Evolutionary conservation across 2,113 vertebrate genomes (phyloP).

Genomic region (Psephotus haematonotus): DNA sequence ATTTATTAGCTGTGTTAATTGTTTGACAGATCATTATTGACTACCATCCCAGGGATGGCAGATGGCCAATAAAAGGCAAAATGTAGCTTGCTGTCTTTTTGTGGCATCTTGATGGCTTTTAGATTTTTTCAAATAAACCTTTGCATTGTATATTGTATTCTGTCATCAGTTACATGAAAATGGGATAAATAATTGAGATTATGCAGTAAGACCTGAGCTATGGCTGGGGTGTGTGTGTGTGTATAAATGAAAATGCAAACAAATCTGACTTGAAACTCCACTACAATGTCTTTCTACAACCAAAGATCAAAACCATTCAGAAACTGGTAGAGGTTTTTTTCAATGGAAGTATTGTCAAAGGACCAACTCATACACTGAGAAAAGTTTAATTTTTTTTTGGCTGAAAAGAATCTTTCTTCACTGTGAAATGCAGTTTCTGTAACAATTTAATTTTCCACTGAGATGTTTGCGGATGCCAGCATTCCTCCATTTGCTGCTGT

Average conservation of each 20-base stretch:
- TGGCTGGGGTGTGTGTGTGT: background rate
- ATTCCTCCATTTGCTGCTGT: background rate
- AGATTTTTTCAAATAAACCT: background rate
- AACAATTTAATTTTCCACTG: background rate
- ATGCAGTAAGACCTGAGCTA: background rate
- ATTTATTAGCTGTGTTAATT: slow-evolving; percentile 76
- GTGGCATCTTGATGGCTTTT: slow-evolving; percentile 20
- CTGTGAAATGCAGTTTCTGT: background rate
- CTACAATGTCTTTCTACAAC: background rate
- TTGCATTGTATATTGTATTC: background rate
- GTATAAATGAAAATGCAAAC: background rate
- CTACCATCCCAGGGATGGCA: slow-evolving; percentile 58
- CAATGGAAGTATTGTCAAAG: background rate
- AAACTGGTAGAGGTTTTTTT: background rate
- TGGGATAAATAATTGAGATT: background rate
- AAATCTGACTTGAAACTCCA: background rate
- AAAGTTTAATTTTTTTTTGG: background rate
- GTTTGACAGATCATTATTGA: slow-evolving; percentile 73
- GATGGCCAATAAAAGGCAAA: slow-evolving; percentile 66
- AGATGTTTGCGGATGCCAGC: background rate
- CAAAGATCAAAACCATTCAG: background rate
- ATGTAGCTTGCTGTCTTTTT: slow-evolving; percentile 23
- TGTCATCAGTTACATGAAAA: background rate
- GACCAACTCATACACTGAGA: background rate
- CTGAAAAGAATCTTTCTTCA: background rate